A percentile compares a stretch with the other conserved stretches of the same genome.
Evolutionary conservation across 2,113 vertebrate species (phyloP).

Genomic region (Pampusana beccarii): DNA sequence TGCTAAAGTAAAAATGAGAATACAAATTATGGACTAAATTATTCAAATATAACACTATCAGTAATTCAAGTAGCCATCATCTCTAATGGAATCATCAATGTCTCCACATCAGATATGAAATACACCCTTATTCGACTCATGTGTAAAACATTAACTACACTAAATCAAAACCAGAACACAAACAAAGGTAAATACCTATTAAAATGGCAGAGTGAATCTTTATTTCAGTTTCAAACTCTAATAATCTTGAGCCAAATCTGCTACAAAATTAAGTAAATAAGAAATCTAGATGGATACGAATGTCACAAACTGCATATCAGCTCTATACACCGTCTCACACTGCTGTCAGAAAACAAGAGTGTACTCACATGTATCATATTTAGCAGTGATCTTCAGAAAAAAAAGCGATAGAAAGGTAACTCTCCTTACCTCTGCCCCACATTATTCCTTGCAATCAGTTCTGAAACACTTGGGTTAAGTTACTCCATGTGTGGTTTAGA

Average conservation of each 20-base stretch:
- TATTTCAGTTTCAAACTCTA: not conserved
- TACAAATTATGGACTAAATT: slow-evolving; percentile 15
- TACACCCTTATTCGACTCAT: not conserved
- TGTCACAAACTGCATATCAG: not conserved
- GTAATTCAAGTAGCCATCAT: not conserved
- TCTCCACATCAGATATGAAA: not conserved
- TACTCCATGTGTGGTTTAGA: slow-evolving; percentile 18
- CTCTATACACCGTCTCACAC: not conserved
- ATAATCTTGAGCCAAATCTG: not conserved
- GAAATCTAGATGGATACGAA: not conserved
- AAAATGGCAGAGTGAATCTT: not conserved
- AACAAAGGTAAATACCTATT: not conserved
- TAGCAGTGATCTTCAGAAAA: not conserved
- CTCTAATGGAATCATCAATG: not conserved
- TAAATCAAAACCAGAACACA: slow-evolving; percentile 32
- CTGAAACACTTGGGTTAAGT: not conserved
- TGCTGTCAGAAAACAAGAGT: not conserved
- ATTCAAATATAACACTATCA: not conserved
- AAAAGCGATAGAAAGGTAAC: not conserved
- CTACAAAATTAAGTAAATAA: not conserved
- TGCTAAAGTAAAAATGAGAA: slow-evolving; percentile 8
- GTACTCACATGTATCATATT: not conserved
- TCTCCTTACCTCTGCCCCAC: not conserved
- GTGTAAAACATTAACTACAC: slow-evolving; percentile 14
- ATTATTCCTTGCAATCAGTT: not conserved